Evolutionary conservation across 2,113 vertebrate species (phyloP).

Genomic region (Camelus bactrianus): DNA sequence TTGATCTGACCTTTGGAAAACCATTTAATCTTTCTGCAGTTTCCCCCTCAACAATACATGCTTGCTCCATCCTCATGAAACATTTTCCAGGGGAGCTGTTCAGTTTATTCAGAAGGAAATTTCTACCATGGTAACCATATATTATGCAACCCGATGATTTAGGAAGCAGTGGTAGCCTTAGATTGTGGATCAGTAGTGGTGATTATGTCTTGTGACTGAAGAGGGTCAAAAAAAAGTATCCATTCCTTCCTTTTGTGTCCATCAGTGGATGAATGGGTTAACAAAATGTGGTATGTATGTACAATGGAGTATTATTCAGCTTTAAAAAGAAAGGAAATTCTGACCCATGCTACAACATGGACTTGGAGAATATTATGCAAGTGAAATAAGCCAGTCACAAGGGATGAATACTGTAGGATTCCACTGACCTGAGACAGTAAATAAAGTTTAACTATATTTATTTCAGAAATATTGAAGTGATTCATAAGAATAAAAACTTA

Average conservation of each 20-base stretch:
- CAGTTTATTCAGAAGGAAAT: constrained; percentile 26
- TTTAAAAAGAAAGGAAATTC: neutral
- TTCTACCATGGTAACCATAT: neutral
- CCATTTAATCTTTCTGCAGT: constrained; percentile 41
- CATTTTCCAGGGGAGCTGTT: neutral
- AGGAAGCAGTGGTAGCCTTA: neutral
- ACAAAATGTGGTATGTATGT: neutral
- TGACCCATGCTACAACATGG: neutral
- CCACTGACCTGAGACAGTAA: neutral
- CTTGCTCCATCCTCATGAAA: neutral
- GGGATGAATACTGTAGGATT: neutral
- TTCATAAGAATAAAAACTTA: constrained; percentile 1
- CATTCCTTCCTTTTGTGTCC: neutral
- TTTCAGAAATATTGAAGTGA: neutral
- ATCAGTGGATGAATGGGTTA: neutral
- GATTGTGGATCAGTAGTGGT: neutral
- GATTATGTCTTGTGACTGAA: neutral
- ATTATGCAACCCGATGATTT: neutral
- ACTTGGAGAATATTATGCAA: constrained; percentile 1
- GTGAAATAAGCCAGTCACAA: neutral
- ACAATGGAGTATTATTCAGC: neutral
- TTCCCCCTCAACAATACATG: neutral
- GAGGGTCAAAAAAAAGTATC: neutral
- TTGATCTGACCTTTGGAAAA: constrained; percentile 46
- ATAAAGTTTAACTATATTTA: neutral